A percentile compares a stretch with the other conserved stretches of the same genome.
Conservation (phyloP, 2,113 vertebrate genomes). For the Mastomys natalensis region DNA sequence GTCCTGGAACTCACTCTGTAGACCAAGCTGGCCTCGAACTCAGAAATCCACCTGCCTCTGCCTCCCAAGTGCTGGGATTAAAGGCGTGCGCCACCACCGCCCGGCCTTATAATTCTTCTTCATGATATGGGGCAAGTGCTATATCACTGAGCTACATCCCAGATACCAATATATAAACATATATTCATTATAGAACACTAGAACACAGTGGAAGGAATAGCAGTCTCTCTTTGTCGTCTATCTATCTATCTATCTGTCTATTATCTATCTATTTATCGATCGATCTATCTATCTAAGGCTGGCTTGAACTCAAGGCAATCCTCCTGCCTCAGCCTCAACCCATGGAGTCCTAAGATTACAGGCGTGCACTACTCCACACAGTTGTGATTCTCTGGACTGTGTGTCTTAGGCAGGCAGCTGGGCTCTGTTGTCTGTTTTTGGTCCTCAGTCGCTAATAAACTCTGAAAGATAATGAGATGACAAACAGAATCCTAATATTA, state of each 20-base stretch:
- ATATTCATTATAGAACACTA: conserved; percentile 18
- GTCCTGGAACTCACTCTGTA: no score
- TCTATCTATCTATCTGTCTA: accelerated
- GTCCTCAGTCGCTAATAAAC: neutral
- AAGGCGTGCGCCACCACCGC: no score
- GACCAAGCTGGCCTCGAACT: no score
- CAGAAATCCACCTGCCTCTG: no score
- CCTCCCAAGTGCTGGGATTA: no score
- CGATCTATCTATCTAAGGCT: neutral
- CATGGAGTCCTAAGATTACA: neutral
- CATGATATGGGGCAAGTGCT: neutral
- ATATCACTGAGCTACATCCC: neutral
- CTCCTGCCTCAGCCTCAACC: neutral
- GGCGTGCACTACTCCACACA: neutral
- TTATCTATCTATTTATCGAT: neutral
- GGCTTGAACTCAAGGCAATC: neutral
- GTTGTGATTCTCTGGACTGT: neutral
- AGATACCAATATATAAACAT: neutral
- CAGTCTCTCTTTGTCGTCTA: neutral
- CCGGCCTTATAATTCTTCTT: neutral
- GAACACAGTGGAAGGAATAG: neutral
- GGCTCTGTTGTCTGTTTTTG: neutral
- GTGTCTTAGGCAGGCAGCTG: neutral
- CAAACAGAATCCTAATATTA: neutral
- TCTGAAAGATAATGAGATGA: neutral